phyloP scores from a whole-genome alignment of 2,888 invertebrate species.

The Disparrhopalites patrizii region DNA sequence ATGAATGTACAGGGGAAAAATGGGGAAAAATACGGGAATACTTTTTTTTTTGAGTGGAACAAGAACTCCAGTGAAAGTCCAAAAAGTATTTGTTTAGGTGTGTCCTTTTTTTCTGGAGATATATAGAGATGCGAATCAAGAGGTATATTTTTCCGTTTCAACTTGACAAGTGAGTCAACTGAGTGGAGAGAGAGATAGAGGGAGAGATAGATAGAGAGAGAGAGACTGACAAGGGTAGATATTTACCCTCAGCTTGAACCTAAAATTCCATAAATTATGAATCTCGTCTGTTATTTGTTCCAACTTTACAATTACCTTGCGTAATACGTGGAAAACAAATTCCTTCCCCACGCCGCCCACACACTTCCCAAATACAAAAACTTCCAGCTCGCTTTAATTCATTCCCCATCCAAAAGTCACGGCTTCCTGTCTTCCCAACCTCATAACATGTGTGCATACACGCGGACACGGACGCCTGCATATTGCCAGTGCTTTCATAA shows the following conservation, averaged over 20 bases:
- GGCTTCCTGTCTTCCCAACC: too few relatives aligned
- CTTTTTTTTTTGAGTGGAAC: too few relatives aligned
- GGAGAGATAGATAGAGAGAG: not conserved
- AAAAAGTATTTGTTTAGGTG: constrained; percentile 20
- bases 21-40: too few relatives aligned
- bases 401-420: not conserved
- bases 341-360: constrained; percentile 6
- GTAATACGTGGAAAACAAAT: constrained; percentile 1
- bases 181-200: not conserved
- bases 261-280: constrained; percentile 18
- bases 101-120: too few relatives aligned
- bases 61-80: constrained; percentile 4
- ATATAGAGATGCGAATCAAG: constrained; percentile 18
- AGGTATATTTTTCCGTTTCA: constrained; percentile 11
- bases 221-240: not conserved
- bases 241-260: not conserved
- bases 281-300: constrained; percentile 7
- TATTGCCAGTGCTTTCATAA: too few relatives aligned
- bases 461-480: too few relatives aligned
- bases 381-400: not conserved
- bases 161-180: constrained; percentile 13
- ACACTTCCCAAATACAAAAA: not conserved
- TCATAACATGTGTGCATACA: too few relatives aligned
- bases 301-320: constrained; percentile 11
- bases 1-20: too few relatives aligned